Evolutionary conservation across 2,888 invertebrate species (phyloP), one percentile per base, ranked within the genome.

Genomic region (Chesias legatella): DNA sequence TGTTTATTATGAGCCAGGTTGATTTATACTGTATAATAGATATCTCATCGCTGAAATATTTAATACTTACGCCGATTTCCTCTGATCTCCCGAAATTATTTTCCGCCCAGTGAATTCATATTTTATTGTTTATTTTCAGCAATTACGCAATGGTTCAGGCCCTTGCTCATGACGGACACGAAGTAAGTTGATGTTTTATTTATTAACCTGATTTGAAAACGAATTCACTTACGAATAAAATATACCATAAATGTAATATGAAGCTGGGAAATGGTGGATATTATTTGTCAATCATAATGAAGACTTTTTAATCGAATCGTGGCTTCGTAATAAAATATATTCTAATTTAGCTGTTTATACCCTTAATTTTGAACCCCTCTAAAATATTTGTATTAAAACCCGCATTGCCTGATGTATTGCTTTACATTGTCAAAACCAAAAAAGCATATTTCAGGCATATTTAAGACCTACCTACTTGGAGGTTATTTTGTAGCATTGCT

Each of bases 61-160:
- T 44, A 48, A 45, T 39, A 29, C 24, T 8, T 37, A 33, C 41
- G 31, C 21, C 28, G 40, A 47, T 43, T 34, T 34, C n/a, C 11
- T 46, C 20, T 31, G 33, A 43, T 48, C 27, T 41, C 6, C 10
- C 10, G 24, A 22, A 30, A 34, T 38, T 33, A 42, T 35, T 38
- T 44, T 29, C 35, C 33, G 40, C 25, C 33, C 8, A 35, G 20
- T 40, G 21, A 6, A 20, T 27, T 7, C 35, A 24, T 35, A 36
- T 33, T 8, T 28, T 33, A 9, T 49, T 52, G 56, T 45, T 51
- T 56, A 26, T 49, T 88, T 94, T 88, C 89, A 97, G 97, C 69
- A 97, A 98, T 84, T 98, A 98, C 84, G 95, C 94, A 58, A 95
- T 95, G 92, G 94, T 97, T 10, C 97, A 98, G 77, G 91, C 94